A percentile compares a stretch with the other conserved stretches of the same genome.
These are phyloP conservation scores for Malthinus flaveolus DNA, from an alignment of 2,888 invertebrate species.

Conservation along the genomic window DNA sequence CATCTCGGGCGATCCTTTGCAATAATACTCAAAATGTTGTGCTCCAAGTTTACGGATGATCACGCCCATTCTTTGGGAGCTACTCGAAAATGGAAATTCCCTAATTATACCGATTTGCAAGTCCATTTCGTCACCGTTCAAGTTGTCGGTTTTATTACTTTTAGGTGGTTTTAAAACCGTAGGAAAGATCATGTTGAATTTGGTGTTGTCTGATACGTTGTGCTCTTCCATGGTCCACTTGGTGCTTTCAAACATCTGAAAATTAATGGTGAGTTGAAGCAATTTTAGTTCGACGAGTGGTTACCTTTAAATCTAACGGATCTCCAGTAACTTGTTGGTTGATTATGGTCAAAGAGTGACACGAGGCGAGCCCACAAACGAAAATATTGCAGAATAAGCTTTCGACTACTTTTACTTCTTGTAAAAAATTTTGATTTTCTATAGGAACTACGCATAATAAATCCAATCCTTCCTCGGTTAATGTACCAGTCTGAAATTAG, in stretches of 20 bases:
- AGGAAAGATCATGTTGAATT: constrained; percentile 86
- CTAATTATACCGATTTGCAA: constrained; percentile 70
- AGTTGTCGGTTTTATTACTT: constrained; percentile 34
- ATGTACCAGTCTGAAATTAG: constrained; percentile 80
- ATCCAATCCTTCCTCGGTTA: constrained; percentile 95
- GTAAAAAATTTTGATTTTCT: constrained; percentile 55
- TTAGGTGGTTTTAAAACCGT: constrained; percentile 75
- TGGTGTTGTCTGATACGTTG: constrained; percentile 78
- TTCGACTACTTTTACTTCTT: constrained; percentile 56
- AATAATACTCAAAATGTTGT: constrained; percentile 50
- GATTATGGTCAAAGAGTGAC: constrained; percentile 91
- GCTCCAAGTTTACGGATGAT: constrained; percentile 73
- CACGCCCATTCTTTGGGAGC: constrained; percentile 88
- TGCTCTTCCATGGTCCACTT: constrained; percentile 90
- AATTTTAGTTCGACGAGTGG: constrained; percentile 1
- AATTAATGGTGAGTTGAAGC: constrained; percentile 16
- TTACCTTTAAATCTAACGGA: constrained; percentile 87
- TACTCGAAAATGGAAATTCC: constrained; percentile 79
- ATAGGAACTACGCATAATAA: constrained; percentile 88
- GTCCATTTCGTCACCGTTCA: constrained; percentile 60
- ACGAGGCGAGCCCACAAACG: constrained; percentile 81
- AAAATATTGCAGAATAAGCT: constrained; percentile 54
- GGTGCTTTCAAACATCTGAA: constrained; percentile 92
- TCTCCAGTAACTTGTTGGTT: constrained; percentile 88
- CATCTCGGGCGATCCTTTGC: constrained; percentile 88